Percentiles rank a stretch among this genome's conserved stretches.
Evolutionary conservation across 2,797 vertebrate genomes (phyloP).

Genomic region (Catharus ustulatus): DNA sequence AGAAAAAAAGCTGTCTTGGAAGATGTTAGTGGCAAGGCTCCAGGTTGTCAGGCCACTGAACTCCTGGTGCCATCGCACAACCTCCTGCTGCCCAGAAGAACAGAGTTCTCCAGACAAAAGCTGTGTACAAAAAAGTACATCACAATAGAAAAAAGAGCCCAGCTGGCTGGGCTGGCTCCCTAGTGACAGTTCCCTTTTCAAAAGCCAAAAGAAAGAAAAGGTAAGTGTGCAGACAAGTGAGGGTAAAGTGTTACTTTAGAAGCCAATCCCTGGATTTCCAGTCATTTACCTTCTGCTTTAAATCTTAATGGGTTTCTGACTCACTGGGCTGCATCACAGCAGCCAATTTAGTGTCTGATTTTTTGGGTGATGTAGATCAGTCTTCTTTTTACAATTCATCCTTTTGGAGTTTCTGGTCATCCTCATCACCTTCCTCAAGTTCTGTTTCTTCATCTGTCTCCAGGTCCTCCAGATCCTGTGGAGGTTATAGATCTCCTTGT

Average conservation of each 20-base stretch:
- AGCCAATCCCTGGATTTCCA: slow-evolving; percentile 73
- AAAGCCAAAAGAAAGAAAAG: slow-evolving; percentile 51
- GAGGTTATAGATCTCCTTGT: background rate
- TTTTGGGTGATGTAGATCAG: slow-evolving; percentile 67
- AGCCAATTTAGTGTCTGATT: slow-evolving; percentile 72
- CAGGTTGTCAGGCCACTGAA: background rate
- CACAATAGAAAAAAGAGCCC: slow-evolving; percentile 41
- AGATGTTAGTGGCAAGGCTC: slow-evolving; percentile 50
- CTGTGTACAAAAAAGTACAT: slow-evolving; percentile 73
- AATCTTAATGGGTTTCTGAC: slow-evolving; percentile 62
- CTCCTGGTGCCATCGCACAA: slow-evolving; percentile 21
- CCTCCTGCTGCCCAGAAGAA: slow-evolving; percentile 53
- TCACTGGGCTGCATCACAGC: slow-evolving; percentile 48
- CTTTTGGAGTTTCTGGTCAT: slow-evolving; percentile 80
- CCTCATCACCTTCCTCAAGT: slow-evolving; percentile 81
- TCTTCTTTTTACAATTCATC: slow-evolving; percentile 88
- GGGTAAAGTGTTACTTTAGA: slow-evolving; percentile 63
- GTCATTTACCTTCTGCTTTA: slow-evolving; percentile 55
- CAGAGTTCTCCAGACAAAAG: slow-evolving; percentile 62
- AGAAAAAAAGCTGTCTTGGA: slow-evolving; percentile 18
- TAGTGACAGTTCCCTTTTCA: slow-evolving; percentile 61
- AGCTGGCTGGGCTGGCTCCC: slow-evolving; percentile 44
- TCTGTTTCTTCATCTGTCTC: slow-evolving; percentile 85
- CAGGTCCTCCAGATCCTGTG: slow-evolving; percentile 85
- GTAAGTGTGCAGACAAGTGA: slow-evolving; percentile 48